Conservation (phyloP, 1,140 invertebrate species). For the Drosophila jambulina region DNA sequence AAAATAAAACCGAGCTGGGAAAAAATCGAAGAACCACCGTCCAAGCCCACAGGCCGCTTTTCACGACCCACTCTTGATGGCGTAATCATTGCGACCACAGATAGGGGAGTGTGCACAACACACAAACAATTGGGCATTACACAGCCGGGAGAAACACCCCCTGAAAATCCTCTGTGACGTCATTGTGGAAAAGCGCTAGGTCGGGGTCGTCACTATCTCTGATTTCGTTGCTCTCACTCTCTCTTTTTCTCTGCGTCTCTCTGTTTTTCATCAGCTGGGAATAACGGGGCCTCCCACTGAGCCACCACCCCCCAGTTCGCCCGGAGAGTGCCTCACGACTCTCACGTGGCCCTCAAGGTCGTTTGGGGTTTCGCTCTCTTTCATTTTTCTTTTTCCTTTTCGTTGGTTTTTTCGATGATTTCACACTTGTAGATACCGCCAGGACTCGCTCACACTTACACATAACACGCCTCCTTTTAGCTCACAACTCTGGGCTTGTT, state of each 20-base stretch:
- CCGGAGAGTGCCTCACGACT: conserved; percentile 53
- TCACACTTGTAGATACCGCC: conserved; percentile 64
- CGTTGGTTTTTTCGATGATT: conserved; percentile 55
- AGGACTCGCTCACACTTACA: conserved; percentile 9
- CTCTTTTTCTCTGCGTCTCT: background rate
- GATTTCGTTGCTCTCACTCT: background rate
- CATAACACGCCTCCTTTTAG: conserved; percentile 56
- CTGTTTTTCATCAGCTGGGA: conserved; percentile 14
- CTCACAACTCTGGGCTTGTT: conserved; percentile 19
- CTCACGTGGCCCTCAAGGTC: conserved; percentile 71
- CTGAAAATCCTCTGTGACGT: conserved; percentile 66
- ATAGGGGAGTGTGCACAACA: conserved; percentile 4
- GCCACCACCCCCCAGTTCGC: conserved; percentile 18
- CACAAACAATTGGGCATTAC: conserved; percentile 4
- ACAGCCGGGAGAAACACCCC: conserved; percentile 28
- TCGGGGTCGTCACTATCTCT: conserved; percentile 61
- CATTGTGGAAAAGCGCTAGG: conserved; percentile 70
- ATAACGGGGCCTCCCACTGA: conserved; percentile 19
- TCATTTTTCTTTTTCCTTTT: conserved; percentile 1
- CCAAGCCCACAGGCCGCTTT: background rate
- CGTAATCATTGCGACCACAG: conserved; percentile 53
- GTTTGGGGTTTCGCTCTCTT: conserved; percentile 49
- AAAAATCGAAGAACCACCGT: conserved; percentile 40
- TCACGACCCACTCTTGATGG: conserved; percentile 52
- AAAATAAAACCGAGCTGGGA: conserved; percentile 63